These are phyloP conservation scores for Rhyacophila evoluta DNA, from an alignment of 2,888 invertebrate genomes.

Conservation along the genomic window DNA sequence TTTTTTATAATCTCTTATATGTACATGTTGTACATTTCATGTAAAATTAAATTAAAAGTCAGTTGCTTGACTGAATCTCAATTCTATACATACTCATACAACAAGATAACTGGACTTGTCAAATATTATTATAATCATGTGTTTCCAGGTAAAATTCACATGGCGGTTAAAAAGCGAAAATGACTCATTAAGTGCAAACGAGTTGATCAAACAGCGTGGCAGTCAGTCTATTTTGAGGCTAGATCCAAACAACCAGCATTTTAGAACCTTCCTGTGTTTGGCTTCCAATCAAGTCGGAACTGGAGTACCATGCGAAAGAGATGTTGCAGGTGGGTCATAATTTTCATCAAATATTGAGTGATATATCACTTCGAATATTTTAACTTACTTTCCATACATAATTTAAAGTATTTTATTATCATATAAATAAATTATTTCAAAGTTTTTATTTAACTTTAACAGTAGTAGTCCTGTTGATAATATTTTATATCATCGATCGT, in stretches of 20 bases:
- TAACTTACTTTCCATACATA: background rate
- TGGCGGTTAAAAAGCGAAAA: slow-evolving; percentile 90
- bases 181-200: slow-evolving; percentile 76
- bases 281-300: slow-evolving; percentile 87
- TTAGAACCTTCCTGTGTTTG: slow-evolving; percentile 85
- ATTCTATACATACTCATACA: too few species aligned
- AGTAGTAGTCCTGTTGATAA: too few species aligned
- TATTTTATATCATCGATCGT: too few species aligned
- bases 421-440: too few species aligned
- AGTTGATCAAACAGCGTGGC: slow-evolving; percentile 67
- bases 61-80: too few species aligned
- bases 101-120: too few species aligned
- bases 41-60: too few species aligned
- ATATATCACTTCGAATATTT: background rate
- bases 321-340: slow-evolving; percentile 73
- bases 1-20: too few species aligned
- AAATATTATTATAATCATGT: too few species aligned
- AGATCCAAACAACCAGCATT: slow-evolving; percentile 73
- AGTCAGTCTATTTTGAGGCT: slow-evolving; percentile 72
- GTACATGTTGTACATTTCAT: too few species aligned
- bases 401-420: too few species aligned
- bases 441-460: too few species aligned
- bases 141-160: slow-evolving; percentile 76
- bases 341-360: background rate
- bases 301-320: slow-evolving; percentile 74